Conservation (phyloP, 2,797 vertebrate species). For the Perodicticus potto region DNA sequence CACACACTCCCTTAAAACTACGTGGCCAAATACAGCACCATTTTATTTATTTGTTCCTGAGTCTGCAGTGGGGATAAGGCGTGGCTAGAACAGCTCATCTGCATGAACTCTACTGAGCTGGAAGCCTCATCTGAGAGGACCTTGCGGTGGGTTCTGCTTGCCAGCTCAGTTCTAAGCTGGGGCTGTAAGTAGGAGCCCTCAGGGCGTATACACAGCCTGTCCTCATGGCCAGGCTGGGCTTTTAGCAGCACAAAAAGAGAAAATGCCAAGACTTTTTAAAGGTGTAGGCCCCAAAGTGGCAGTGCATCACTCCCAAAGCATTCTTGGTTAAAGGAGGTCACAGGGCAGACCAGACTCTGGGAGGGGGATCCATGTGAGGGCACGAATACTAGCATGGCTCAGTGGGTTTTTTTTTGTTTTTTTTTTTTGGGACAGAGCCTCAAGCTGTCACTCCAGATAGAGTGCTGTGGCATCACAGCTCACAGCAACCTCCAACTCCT, state of each 20-base stretch:
- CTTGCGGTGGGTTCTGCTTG: not conserved
- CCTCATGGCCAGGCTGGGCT: not conserved
- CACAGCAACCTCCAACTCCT: too few relatives aligned
- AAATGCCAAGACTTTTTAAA: not conserved
- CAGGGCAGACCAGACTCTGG: not conserved
- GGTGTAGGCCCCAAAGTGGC: not conserved
- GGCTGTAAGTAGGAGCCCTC: not conserved
- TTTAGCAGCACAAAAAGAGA: not conserved
- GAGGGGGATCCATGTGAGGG: accelerated
- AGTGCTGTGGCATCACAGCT: too few relatives aligned
- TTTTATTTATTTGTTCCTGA: not conserved
- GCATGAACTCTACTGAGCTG: not conserved
- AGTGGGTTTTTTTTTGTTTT: not conserved
- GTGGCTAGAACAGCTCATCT: not conserved
- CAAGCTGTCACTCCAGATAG: too few relatives aligned
- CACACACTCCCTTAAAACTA: not conserved
- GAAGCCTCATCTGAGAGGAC: not conserved
- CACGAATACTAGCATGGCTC: not conserved
- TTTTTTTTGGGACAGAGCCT: too few relatives aligned
- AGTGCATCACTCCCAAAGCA: not conserved
- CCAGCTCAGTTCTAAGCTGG: not conserved
- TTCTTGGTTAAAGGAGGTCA: not conserved
- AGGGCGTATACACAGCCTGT: not conserved
- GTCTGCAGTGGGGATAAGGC: not conserved
- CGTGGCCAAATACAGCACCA: not conserved